Conservation (phyloP, 2,113 vertebrate genomes). For the Willisornis vidua region DNA sequence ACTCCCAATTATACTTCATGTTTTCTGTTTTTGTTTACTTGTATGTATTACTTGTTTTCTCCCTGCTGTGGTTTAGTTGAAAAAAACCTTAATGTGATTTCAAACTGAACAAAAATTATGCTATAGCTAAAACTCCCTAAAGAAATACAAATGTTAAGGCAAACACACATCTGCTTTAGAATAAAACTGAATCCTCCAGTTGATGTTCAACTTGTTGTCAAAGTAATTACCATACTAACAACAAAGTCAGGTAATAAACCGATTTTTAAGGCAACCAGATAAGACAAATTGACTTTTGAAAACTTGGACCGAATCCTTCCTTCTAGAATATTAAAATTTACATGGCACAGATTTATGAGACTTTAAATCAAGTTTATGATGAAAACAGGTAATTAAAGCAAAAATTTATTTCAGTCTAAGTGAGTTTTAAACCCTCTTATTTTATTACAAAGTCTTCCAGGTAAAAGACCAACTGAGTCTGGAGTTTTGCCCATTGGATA, state of each 20-base stretch:
- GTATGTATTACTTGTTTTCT: neutral
- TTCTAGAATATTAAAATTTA: neutral
- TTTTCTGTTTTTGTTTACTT: neutral
- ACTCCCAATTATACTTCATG: neutral
- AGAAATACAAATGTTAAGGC: slow-evolving; percentile 31
- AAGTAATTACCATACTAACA: slow-evolving; percentile 60
- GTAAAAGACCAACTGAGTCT: neutral
- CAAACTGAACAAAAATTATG: slow-evolving; percentile 41
- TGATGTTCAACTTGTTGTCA: slow-evolving; percentile 2
- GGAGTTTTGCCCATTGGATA: neutral
- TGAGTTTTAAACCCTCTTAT: neutral
- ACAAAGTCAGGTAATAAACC: slow-evolving; percentile 23
- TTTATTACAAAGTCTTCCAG: neutral
- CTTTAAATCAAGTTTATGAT: neutral
- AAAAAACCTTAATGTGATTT: slow-evolving; percentile 21
- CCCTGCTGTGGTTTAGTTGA: neutral
- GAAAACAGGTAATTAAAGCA: neutral
- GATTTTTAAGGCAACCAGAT: slow-evolving; percentile 18
- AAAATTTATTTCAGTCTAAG: neutral
- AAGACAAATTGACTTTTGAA: slow-evolving; percentile 8
- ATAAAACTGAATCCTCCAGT: slow-evolving; percentile 35
- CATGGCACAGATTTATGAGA: neutral
- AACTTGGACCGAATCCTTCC: neutral
- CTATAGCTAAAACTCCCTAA: neutral
- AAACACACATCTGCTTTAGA: slow-evolving; percentile 52